phyloP scores from a whole-genome alignment of 1,140 invertebrate species.

The Trissolcus basalis region DNA sequence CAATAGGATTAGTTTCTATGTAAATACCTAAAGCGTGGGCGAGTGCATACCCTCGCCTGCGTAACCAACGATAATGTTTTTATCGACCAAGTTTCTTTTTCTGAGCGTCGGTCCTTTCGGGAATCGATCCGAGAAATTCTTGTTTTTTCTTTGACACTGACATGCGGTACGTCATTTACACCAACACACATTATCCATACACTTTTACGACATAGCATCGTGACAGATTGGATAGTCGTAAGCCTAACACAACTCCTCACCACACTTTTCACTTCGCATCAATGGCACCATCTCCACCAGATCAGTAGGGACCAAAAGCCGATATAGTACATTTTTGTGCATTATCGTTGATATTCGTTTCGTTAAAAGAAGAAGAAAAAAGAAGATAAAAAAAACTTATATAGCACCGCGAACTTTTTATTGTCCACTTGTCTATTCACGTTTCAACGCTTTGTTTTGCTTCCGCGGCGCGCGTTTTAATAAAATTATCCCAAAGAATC shows the following conservation, averaged over 20 bases:
- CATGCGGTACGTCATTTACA: conserved; percentile 64
- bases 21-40: conserved; percentile 76
- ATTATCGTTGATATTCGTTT: not conserved
- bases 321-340: not conserved
- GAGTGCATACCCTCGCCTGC: conserved; percentile 75
- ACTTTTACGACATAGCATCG: conserved; percentile 63
- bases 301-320: conserved; percentile 59
- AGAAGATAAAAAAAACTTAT: no score
- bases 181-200: conserved; percentile 61
- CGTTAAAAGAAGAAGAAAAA: no score
- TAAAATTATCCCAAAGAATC: conserved; percentile 32
- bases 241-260: conserved; percentile 60
- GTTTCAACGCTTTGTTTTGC: conserved; percentile 19
- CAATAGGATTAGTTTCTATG: conserved; percentile 77
- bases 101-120: conserved; percentile 64
- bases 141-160: conserved; percentile 69
- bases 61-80: conserved; percentile 76
- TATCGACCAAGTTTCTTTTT: conserved; percentile 74
- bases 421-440: conserved; percentile 8
- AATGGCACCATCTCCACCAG: conserved; percentile 59
- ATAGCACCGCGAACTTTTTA: conserved; percentile 1
- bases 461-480: conserved; percentile 15
- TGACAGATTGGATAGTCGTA: conserved; percentile 71
- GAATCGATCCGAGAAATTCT: conserved; percentile 70
- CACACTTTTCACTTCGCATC: conserved; percentile 64